A percentile compares a stretch with the other conserved stretches of the same genome.
Conservation (phyloP, 1,140 invertebrate species). For the Drosophila parabipectinata region DNA sequence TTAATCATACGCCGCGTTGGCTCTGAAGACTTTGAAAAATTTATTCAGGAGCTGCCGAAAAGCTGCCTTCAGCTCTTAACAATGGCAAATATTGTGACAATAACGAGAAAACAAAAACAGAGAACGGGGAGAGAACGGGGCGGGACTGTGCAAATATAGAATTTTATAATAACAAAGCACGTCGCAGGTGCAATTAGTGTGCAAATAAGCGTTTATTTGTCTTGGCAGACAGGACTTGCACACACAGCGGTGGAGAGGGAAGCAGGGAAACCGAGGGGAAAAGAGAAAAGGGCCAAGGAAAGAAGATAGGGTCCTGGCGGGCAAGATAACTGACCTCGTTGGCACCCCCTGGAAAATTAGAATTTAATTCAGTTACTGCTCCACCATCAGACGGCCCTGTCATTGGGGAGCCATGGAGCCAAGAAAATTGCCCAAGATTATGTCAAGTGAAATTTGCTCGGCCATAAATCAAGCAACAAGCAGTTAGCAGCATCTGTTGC, state of each 20-base stretch:
- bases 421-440: constrained; percentile 56
- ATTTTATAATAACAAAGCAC: constrained; percentile 83
- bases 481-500: constrained; percentile 20
- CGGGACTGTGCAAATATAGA: constrained; percentile 74
- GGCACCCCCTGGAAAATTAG: constrained; percentile 48
- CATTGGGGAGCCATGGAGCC: constrained; percentile 39
- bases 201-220: constrained; percentile 82
- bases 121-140: constrained; percentile 8
- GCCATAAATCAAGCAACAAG: constrained; percentile 47
- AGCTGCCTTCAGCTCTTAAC: constrained; percentile 67
- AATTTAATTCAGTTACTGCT: constrained; percentile 59
- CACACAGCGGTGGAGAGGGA: constrained; percentile 2
- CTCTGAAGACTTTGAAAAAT: constrained; percentile 52
- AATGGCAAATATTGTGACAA: constrained; percentile 76
- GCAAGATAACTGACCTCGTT: constrained; percentile 59
- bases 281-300: not conserved
- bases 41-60: constrained; percentile 53
- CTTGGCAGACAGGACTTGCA: constrained; percentile 24
- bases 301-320: not conserved
- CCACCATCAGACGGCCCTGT: constrained; percentile 7
- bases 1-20: constrained; percentile 75
- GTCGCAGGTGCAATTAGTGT: constrained; percentile 82
- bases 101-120: constrained; percentile 30
- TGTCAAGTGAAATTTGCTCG: constrained; percentile 49
- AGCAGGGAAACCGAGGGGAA: not conserved